Evolutionary conservation across 1,140 invertebrate species (phyloP).

Genomic region (Scaptomyza hsui): DNA sequence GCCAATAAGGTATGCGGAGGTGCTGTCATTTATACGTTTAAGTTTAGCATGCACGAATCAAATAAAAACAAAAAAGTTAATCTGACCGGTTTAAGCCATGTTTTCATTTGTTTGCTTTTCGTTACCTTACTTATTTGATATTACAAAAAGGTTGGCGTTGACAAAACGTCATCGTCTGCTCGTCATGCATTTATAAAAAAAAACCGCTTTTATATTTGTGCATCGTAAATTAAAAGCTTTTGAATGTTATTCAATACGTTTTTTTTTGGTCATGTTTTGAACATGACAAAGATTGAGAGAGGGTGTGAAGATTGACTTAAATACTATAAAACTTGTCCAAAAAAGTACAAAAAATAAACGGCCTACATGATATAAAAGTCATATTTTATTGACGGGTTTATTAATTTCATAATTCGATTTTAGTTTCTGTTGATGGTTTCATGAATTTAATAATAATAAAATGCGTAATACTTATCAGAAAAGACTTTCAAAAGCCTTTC

Average conservation of each 20-base stretch:
- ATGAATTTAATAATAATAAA: not conserved
- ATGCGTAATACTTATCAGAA: not conserved
- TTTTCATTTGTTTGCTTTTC: conserved; percentile 46
- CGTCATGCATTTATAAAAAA: conserved; percentile 25
- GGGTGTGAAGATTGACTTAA: not conserved
- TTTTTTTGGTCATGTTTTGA: conserved; percentile 12
- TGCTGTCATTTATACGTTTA: conserved; percentile 51
- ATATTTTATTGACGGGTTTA: conserved; percentile 1
- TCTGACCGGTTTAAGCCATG: conserved; percentile 38
- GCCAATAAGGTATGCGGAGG: conserved; percentile 49
- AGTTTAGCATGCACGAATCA: conserved; percentile 13
- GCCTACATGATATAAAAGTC: conserved; percentile 2
- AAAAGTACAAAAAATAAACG: conserved; percentile 6
- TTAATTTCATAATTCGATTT: not conserved
- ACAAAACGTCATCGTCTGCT: conserved; percentile 57
- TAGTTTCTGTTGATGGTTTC: not conserved
- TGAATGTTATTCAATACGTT: conserved; percentile 27
- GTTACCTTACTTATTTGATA: conserved; percentile 54
- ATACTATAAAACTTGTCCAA: not conserved
- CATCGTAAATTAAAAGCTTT: conserved; percentile 45
- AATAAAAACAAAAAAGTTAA: conserved; percentile 6
- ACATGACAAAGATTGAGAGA: conserved; percentile 2
- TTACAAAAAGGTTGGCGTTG: conserved; percentile 58
- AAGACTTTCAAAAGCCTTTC: too few species aligned
- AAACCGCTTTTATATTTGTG: conserved; percentile 2